Conservation (phyloP, 2,888 invertebrate species). For the Ennomos fuscantarius region DNA sequence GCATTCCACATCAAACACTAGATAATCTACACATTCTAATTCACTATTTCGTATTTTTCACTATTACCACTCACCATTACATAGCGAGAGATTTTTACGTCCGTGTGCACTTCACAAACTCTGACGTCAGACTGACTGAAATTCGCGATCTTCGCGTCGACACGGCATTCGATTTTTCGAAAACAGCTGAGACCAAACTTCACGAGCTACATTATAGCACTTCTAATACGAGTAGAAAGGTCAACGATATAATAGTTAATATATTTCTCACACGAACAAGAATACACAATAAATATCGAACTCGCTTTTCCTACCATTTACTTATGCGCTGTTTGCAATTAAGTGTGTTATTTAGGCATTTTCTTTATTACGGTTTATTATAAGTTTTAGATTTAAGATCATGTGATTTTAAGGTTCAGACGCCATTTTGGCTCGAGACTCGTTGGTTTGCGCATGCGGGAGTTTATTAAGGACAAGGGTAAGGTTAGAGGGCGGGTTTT, state of each 20-base stretch:
- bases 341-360: background rate
- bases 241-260: constrained; percentile 28
- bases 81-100: constrained; percentile 55
- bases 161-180: constrained; percentile 73
- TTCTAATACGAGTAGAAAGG: constrained; percentile 15
- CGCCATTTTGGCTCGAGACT: constrained; percentile 61
- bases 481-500: constrained; percentile 28
- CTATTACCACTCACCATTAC: constrained; percentile 75
- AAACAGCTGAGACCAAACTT: constrained; percentile 71
- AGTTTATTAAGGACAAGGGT: constrained; percentile 67
- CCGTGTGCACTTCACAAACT: constrained; percentile 62
- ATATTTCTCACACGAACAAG: constrained; percentile 1
- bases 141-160: constrained; percentile 45
- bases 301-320: background rate
- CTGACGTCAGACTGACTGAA: constrained; percentile 69
- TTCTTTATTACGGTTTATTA: background rate
- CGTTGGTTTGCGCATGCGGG: constrained; percentile 66
- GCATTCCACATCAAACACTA: constrained; percentile 53
- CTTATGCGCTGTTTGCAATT: background rate
- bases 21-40: constrained; percentile 46
- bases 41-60: constrained; percentile 57
- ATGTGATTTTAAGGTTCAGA: constrained; percentile 6
- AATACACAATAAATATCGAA: background rate
- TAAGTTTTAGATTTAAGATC: background rate
- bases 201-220: constrained; percentile 45